These are phyloP conservation scores for Agrotis ipsilon DNA, from an alignment of 2,888 invertebrate genomes.

Conservation along the genomic window DNA sequence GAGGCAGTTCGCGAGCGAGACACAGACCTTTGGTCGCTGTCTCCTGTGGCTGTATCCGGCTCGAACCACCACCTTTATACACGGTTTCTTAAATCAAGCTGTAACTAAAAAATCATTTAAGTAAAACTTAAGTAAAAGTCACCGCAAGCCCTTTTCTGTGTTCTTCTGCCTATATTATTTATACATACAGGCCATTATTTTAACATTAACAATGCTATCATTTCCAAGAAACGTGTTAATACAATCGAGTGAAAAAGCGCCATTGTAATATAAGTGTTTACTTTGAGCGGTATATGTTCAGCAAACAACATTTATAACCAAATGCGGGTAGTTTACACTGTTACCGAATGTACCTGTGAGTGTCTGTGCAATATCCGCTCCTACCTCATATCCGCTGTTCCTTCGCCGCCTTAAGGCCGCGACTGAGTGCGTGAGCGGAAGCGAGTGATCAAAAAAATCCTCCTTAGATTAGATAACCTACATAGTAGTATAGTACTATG, in stretches of 20 bases:
- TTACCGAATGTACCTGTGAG: slow-evolving; percentile 84
- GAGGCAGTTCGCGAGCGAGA: too few relatives aligned
- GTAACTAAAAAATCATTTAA: too few relatives aligned
- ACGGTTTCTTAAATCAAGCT: too few relatives aligned
- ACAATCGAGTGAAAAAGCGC: slow-evolving; percentile 53
- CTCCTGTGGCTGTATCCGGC: too few relatives aligned
- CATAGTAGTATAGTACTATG: too few relatives aligned
- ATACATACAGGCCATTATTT: not conserved
- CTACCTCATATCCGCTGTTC: slow-evolving; percentile 86
- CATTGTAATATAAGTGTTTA: slow-evolving; percentile 67
- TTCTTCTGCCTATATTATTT: not conserved
- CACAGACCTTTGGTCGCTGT: too few relatives aligned
- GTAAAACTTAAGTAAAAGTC: too few relatives aligned
- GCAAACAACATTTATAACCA: slow-evolving; percentile 84
- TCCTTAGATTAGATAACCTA: too few relatives aligned
- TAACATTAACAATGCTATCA: slow-evolving; percentile 18
- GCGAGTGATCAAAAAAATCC: slow-evolving; percentile 47
- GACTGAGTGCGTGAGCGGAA: slow-evolving; percentile 53
- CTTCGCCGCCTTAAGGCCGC: slow-evolving; percentile 74
- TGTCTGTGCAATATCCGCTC: slow-evolving; percentile 86
- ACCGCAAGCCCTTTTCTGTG: not conserved
- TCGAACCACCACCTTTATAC: too few relatives aligned
- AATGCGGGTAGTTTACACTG: slow-evolving; percentile 85
- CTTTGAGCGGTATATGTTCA: slow-evolving; percentile 61
- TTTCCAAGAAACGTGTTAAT: slow-evolving; percentile 14